These are phyloP conservation scores for Apotomis betuletana DNA, from an alignment of 2,888 invertebrate species.

Conservation along the genomic window DNA sequence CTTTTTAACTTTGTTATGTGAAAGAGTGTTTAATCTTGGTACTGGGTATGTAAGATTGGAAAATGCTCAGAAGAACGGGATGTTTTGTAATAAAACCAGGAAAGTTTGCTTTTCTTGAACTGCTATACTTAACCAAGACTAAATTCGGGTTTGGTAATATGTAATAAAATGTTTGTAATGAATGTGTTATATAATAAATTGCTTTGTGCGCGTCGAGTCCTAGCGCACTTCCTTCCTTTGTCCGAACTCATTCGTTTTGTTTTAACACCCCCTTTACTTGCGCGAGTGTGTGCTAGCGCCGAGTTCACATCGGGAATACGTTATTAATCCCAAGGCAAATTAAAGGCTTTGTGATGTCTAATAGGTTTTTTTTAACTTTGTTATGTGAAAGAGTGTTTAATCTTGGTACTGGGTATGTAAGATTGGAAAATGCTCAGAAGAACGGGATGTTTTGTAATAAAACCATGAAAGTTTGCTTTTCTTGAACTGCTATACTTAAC, in stretches of 20 bases:
- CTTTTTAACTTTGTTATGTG: conserved; percentile 17
- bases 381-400: conserved; percentile 10
- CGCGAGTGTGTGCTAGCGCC: conserved; percentile 69
- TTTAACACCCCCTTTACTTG: conserved; percentile 82
- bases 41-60: too few species aligned
- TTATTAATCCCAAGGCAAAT: conserved; percentile 37
- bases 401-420: not conserved
- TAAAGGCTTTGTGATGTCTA: conserved; percentile 34
- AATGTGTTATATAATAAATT: too few species aligned
- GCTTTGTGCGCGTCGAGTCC: conserved; percentile 72
- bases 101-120: too few species aligned
- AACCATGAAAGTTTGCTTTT: too few species aligned
- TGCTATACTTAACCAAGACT: too few species aligned
- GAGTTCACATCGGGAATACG: conserved; percentile 50
- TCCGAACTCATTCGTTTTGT: conserved; percentile 82
- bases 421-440: too few species aligned
- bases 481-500: too few species aligned
- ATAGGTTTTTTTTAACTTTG: conserved; percentile 12
- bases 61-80: too few species aligned
- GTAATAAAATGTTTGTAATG: too few species aligned
- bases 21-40: not conserved
- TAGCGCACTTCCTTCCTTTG: conserved; percentile 79
- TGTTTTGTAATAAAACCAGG: too few species aligned
- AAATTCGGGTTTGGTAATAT: too few species aligned
- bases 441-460: too few species aligned